phyloP scores from a whole-genome alignment of 2,797 vertebrate genomes.

The Huso huso region DNA sequence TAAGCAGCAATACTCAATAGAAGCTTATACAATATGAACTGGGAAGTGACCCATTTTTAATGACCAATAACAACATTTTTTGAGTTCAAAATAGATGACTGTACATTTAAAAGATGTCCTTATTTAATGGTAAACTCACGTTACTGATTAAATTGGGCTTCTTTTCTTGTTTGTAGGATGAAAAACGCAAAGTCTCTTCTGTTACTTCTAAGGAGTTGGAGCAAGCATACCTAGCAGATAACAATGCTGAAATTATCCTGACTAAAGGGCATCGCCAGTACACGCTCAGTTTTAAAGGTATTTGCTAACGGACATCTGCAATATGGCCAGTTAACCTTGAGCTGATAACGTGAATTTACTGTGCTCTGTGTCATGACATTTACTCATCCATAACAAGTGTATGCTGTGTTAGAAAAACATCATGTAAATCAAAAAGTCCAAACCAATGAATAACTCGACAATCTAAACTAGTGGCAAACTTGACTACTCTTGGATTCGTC shows the following conservation, averaged over 20 bases:
- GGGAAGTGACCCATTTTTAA: neutral
- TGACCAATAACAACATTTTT: neutral
- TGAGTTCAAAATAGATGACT: neutral
- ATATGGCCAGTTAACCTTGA: no score
- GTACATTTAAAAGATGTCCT: neutral
- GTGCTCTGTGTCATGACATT: no score
- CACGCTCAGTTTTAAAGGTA: conserved; percentile 72
- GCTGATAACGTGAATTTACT: no score
- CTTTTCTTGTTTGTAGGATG: conserved; percentile 39
- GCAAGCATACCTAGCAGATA: conserved; percentile 51
- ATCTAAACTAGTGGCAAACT: no score
- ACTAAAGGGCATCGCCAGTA: conserved; percentile 68
- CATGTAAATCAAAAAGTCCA: no score
- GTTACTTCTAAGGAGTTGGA: conserved; percentile 68
- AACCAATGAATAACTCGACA: no score
- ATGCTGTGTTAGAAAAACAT: no score
- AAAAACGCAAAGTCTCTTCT: conserved; percentile 47
- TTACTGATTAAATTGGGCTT: no score
- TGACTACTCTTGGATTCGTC: no score
- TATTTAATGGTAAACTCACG: neutral
- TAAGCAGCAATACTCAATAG: no score
- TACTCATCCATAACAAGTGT: no score
- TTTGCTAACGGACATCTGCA: neutral
- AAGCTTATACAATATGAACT: no score
- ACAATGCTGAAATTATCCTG: conserved; percentile 48